Conservation (phyloP, 2,797 vertebrate genomes). For the Aselliscus stoliczkanus region DNA sequence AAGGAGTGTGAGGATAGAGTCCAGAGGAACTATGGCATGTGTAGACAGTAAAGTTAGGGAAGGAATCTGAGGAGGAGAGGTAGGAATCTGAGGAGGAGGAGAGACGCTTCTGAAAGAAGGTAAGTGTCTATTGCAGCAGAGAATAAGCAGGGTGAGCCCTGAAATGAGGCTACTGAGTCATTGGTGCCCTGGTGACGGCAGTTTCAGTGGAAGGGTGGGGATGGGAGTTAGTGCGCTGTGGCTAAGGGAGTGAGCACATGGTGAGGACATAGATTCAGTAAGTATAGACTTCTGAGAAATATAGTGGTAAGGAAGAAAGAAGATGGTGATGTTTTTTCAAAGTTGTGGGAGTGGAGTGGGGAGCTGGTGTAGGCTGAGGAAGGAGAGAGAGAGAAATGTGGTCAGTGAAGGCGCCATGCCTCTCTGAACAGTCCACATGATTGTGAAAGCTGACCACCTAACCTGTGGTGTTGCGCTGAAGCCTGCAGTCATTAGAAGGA, state of each 20-base stretch:
- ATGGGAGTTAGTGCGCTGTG: background rate
- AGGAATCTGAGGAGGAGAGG: background rate
- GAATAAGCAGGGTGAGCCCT: background rate
- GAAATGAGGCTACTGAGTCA: constrained; percentile 21
- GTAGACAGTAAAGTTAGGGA: background rate
- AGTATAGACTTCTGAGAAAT: constrained; percentile 42
- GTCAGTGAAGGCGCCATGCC: background rate
- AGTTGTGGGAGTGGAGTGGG: background rate
- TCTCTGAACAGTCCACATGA: background rate
- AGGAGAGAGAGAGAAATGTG: background rate
- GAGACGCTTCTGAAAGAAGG: background rate
- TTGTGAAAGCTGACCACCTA: background rate
- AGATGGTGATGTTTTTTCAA: background rate
- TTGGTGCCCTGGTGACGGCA: background rate
- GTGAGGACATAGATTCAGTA: background rate
- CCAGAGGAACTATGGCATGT: background rate
- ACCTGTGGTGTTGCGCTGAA: background rate
- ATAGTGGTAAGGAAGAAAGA: background rate
- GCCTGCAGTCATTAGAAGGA: background rate
- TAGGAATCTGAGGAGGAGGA: background rate
- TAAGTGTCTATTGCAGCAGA: background rate
- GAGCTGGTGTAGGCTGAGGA: background rate
- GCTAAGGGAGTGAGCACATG: background rate
- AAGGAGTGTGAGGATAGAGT: background rate
- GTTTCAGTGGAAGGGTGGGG: background rate